Evolutionary conservation across 2,113 vertebrate species (phyloP).

Genomic region (Mionectes macconnelli): DNA sequence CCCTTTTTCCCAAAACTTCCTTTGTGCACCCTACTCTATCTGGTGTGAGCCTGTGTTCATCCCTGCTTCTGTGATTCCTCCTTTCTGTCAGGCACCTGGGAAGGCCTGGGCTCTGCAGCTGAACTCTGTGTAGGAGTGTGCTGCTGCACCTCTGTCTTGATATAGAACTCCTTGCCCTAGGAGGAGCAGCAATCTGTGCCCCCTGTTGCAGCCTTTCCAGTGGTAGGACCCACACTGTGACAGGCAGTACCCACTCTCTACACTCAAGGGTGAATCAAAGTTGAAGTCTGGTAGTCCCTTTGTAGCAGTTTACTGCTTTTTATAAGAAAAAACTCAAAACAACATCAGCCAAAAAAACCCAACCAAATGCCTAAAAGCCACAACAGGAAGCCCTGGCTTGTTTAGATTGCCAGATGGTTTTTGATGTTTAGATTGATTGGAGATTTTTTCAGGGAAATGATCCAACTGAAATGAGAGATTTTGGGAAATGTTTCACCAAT

Average conservation of each 20-base stretch:
- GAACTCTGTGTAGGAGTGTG: fast-evolving
- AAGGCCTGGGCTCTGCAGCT: not conserved
- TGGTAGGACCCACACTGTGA: not conserved
- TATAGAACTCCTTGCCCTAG: not conserved
- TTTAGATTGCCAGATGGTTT: not conserved
- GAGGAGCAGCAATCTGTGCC: not conserved
- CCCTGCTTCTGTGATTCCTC: not conserved
- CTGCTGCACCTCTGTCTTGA: fast-evolving
- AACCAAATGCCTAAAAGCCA: not conserved
- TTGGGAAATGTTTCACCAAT: not conserved
- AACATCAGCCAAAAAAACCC: not conserved
- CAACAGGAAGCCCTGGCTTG: not conserved
- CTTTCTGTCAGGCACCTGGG: not conserved
- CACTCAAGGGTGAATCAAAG: not conserved
- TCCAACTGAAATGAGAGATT: not conserved
- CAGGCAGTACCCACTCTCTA: not conserved
- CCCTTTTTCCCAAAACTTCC: not conserved
- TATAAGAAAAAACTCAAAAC: not conserved
- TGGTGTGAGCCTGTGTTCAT: not conserved
- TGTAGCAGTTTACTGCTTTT: not conserved
- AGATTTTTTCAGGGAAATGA: not conserved
- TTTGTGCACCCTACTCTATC: not conserved
- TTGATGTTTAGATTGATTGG: not conserved
- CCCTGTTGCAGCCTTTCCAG: not conserved
- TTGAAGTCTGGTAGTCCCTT: not conserved